Evolutionary conservation across 2,797 vertebrate genomes (phyloP), one percentile per base, ranked within the genome.

Genomic region (Galaxias olidus): DNA sequence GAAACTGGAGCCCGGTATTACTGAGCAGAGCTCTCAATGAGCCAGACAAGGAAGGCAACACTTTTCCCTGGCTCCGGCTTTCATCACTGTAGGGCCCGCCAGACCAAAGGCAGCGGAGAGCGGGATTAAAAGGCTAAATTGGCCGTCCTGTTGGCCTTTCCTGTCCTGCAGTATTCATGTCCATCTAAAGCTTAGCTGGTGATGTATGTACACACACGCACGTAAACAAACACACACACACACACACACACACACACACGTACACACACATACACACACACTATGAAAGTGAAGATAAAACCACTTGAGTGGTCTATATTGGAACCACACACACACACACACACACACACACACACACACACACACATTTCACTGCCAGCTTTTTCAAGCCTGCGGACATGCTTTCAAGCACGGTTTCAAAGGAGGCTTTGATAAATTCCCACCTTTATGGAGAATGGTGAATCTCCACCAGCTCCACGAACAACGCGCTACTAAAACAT

Each of bases 121-220:
- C 69, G 62, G 81, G 82, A 87, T 86, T 88, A 86, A 84, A 90
- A 89, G 81, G 82, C 77, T 87, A 88, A 86, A 87, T 86, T 86
- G 82, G 79, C 82, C 76, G 77, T 83, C 83, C 84, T 87, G 71
- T 79, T 63, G 80, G 81, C 85, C 82, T 8, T 14, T 53, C 63
- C 76, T 82, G 84, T 86, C 81, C 46, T 77, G 72, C 75, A 82
- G 82, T 85, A 88, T 90, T 90, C 88, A 87, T 85, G 84, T 85
- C 83, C 81, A 81, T 89, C 86, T 84, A 52, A 65, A 41, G 64
- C 75, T 81, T 84, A 59, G 78, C 77, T 87, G 82, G 86, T 82
- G 77, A 85, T 79, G 74, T 88, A 80, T 86, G 72, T 66, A 57
- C 67, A 76, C 30, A 30, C 30, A 30, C 30, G 6, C 30, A 30